phyloP scores from a whole-genome alignment of 2,797 vertebrate species.

The Cossypha polioptera region DNA sequence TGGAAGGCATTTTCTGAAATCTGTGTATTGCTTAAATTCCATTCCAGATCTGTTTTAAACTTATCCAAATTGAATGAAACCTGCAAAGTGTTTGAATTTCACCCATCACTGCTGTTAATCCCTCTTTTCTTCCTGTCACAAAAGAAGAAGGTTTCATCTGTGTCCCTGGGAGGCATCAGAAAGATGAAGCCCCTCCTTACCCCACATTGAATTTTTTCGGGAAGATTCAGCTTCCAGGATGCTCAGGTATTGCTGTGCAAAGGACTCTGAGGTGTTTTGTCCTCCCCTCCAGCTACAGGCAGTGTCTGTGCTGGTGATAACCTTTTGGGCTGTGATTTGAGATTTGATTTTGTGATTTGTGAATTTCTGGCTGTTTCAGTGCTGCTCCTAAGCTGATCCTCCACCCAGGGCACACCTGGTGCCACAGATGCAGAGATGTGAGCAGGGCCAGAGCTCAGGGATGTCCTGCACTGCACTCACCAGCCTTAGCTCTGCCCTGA shows the following conservation, averaged over 20 bases:
- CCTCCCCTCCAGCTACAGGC: background rate
- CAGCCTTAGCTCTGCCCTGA: background rate
- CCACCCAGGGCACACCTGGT: background rate
- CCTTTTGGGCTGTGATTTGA: rapidly evolving
- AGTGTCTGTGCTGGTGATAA: background rate
- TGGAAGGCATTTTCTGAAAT: constrained; percentile 4
- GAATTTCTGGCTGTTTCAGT: background rate
- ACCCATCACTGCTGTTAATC: background rate
- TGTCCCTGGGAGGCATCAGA: background rate
- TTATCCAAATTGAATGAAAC: background rate
- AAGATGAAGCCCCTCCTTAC: background rate
- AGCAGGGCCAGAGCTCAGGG: background rate
- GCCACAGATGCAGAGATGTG: rapidly evolving
- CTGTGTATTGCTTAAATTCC: background rate
- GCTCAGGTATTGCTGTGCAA: background rate
- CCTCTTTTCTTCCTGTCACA: background rate
- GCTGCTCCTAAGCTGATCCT: background rate
- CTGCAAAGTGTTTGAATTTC: constrained; percentile 21
- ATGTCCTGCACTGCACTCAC: rapidly evolving
- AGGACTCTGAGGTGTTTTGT: background rate
- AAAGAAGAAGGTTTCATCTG: background rate
- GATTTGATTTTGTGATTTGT: background rate
- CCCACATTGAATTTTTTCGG: background rate
- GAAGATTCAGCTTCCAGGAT: background rate
- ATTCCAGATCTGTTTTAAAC: background rate